Percentiles rank a stretch among this genome's conserved stretches.
Conservation (phyloP, 2,888 invertebrate species). For the Cataglyphis altisquamis region DNA sequence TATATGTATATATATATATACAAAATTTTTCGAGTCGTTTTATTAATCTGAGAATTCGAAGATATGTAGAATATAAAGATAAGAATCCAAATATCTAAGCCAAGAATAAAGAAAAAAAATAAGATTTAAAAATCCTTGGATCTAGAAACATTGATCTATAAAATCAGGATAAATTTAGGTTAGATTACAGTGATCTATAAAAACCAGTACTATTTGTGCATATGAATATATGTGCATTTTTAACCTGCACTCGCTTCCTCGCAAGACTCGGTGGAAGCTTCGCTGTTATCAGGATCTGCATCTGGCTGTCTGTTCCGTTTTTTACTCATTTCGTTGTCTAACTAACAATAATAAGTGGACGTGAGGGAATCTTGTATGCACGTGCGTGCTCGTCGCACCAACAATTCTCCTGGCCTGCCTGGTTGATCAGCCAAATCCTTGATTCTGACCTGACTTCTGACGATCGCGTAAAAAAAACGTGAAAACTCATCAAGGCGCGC, state of each 20-base stretch:
- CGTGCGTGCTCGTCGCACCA: not conserved
- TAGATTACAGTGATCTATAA: not conserved
- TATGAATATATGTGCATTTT: slow-evolving; percentile 36
- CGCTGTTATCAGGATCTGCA: slow-evolving; percentile 88
- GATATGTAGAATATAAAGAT: not conserved
- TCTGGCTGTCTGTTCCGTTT: slow-evolving; percentile 91
- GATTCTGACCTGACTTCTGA: not conserved
- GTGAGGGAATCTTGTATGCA: slow-evolving; percentile 3
- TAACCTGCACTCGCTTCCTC: slow-evolving; percentile 87
- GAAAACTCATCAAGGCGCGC: not conserved
- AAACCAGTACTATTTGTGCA: not conserved
- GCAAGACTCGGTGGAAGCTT: slow-evolving; percentile 90
- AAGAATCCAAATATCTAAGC: not conserved
- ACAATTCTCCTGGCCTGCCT: not conserved
- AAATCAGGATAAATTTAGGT: not conserved
- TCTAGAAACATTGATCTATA: not conserved
- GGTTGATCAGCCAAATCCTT: not conserved
- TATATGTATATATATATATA: too few species aligned
- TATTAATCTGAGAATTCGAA: not conserved
- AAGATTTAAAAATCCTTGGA: not conserved
- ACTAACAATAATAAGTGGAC: not conserved
- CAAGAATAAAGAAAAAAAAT: too few species aligned
- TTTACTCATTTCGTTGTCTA: slow-evolving; percentile 89
- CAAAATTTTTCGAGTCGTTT: not conserved
- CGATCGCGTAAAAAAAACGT: slow-evolving; percentile 61